Evolutionary conservation across 37 sponge, comb jelly and placozoan species (phyloP).

Genomic region (Oopsacas minuta): DNA sequence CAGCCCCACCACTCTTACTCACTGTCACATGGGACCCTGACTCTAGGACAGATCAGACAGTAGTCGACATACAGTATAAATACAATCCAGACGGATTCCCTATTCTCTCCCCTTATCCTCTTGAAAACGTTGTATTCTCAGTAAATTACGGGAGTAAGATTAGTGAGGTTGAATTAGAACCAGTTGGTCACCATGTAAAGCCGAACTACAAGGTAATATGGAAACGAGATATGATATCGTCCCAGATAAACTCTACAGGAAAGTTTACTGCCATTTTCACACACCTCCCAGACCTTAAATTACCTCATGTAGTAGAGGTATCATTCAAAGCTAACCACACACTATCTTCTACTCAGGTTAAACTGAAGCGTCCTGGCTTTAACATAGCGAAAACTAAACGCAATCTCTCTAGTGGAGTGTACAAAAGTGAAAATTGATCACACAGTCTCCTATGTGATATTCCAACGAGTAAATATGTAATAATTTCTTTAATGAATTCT

Average conservation of each 20-base stretch:
- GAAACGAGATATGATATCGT: not conserved
- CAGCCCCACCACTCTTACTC: not conserved
- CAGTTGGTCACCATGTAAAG: not conserved
- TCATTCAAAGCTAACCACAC: not conserved
- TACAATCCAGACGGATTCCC: conserved; percentile 14
- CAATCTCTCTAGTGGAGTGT: not conserved
- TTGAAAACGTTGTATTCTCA: not conserved
- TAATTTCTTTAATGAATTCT: not conserved
- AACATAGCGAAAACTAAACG: not conserved
- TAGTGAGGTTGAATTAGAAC: not conserved
- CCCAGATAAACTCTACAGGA: not conserved
- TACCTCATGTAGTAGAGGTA: not conserved
- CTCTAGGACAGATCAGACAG: not conserved
- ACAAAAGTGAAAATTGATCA: not conserved
- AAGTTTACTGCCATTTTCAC: not conserved
- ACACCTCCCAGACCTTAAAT: not conserved
- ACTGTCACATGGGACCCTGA: not conserved
- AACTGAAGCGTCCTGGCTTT: not conserved
- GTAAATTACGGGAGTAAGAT: not conserved
- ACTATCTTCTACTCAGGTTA: not conserved
- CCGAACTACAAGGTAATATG: not conserved
- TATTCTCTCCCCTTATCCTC: not conserved
- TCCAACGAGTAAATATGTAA: not conserved
- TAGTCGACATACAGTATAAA: not conserved
- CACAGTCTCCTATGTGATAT: not conserved